phyloP scores from a whole-genome alignment of 1,140 invertebrate genomes.

The Ectropis grisescens region DNA sequence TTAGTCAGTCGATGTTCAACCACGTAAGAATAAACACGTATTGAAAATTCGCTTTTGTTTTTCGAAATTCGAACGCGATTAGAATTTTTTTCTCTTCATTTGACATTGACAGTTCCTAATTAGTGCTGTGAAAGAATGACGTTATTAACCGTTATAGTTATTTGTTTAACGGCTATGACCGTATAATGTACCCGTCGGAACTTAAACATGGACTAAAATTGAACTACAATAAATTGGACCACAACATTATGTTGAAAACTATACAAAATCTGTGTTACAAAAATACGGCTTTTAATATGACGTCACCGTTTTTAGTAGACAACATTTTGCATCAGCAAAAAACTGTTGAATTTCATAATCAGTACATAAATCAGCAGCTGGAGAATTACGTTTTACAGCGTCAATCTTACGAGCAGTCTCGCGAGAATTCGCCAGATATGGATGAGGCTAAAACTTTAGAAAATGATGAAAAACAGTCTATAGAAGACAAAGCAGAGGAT shows the following conservation, averaged over 20 bases:
- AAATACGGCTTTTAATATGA: slow-evolving; percentile 45
- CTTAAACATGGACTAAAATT: slow-evolving; percentile 52
- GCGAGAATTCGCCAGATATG: slow-evolving; percentile 47
- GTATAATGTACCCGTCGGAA: slow-evolving; percentile 56
- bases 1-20: slow-evolving; percentile 32
- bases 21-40: slow-evolving; percentile 31
- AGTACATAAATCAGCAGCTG: slow-evolving; percentile 61
- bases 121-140: no score
- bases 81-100: no score
- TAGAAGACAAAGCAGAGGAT: slow-evolving; percentile 45
- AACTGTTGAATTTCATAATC: slow-evolving; percentile 53
- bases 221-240: slow-evolving; percentile 36
- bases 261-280: slow-evolving; percentile 54
- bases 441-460: slow-evolving; percentile 34
- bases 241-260: slow-evolving; percentile 62
- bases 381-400: slow-evolving; percentile 56
- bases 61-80: background rate
- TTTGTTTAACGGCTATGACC: slow-evolving; percentile 9
- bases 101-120: no score
- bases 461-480: slow-evolving; percentile 35
- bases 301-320: slow-evolving; percentile 61
- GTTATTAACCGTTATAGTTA: no score
- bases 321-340: slow-evolving; percentile 65
- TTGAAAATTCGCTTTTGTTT: background rate
- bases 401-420: slow-evolving; percentile 40